Evolutionary conservation across 1,140 invertebrate genomes (phyloP).

Genomic region (Nautilus pompilius): DNA sequence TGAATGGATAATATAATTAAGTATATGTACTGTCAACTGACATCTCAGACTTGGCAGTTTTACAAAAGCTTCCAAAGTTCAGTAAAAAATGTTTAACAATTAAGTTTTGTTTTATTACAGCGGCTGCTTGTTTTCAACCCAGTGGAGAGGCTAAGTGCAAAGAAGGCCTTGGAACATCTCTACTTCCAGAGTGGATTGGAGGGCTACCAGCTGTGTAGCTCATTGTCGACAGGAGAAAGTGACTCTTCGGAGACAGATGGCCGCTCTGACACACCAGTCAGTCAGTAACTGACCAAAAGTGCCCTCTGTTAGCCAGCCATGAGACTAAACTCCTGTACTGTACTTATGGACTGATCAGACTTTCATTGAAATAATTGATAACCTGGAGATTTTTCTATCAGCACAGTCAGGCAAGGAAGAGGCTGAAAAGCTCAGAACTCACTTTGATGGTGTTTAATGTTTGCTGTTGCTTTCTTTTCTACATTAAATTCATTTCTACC

Average conservation of each 20-base stretch:
- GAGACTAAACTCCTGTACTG: neutral
- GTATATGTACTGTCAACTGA: neutral
- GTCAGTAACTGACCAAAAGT: constrained; percentile 20
- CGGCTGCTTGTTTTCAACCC: constrained; percentile 86
- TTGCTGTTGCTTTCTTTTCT: too few relatives aligned
- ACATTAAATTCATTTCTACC: too few relatives aligned
- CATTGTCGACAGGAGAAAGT: constrained; percentile 38
- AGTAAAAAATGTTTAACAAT: neutral
- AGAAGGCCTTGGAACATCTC: constrained; percentile 89
- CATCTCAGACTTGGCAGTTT: neutral
- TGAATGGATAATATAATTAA: neutral
- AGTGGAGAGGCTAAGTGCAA: constrained; percentile 83
- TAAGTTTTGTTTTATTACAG: constrained; percentile 27
- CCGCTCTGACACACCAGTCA: constrained; percentile 42
- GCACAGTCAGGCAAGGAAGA: neutral
- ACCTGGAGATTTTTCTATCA: neutral
- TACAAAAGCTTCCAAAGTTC: neutral
- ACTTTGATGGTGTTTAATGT: too few relatives aligned
- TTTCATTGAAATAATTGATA: neutral
- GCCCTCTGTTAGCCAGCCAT: neutral
- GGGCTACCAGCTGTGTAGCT: constrained; percentile 35
- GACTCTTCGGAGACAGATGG: constrained; percentile 30
- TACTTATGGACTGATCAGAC: neutral
- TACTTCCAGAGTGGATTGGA: constrained; percentile 81
- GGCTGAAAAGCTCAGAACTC: neutral